Base-by-base conservation (phyloP, 2,888 invertebrate species). In the Limnephilus marmoratus region DNA sequence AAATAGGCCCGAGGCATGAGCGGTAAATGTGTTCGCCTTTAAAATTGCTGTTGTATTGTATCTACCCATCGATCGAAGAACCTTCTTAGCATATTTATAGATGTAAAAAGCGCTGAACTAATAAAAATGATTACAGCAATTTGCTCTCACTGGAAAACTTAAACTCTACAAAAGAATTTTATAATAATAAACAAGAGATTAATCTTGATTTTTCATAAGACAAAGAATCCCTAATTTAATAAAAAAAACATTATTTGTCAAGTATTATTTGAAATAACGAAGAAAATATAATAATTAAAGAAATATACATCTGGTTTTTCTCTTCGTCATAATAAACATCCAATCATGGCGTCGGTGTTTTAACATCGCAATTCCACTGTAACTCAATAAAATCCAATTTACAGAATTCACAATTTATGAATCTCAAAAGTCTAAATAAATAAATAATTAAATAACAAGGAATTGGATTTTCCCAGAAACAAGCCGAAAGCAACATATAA, bases 391-490 rank as follows among this genome's bases (percentile, higher is more conserved):
- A 87, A 87, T 18, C 87, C 87, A 87, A 87, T 68, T 87, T 53
- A 37, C 49, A 87, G 68, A 87, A 31, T 87, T 87, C 68, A 68
- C 87, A 81, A 81, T 90, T 41, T 81, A n/a, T 45, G 41, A 90
- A 90, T 81, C 90, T 90, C 24, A 41, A 90, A 90, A 90, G 81
- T 81, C 90, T 81, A 90, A 90, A 90, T 90, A 90, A 90, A 90
- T 41, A 81, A 31, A 41, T 81, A 81, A 90, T 81, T 90, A 90
- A 90, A 81, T 90, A 81, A 90, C 29, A 29, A 81, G 29, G n/a
- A 81, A 81, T 90, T 81, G 81, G 90, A 90, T 81, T 81, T 81
- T 81, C 81, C 15, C 45, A 13, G 90, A 90, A 68, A 90, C 90
- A 90, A 90, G 45, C 80, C 37, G 81, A 90, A 81, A n/a, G 24